Percentiles rank a stretch among this genome's conserved stretches.
phyloP scores from a whole-genome alignment of 2,113 vertebrate species.

The Pipa parva region DNA sequence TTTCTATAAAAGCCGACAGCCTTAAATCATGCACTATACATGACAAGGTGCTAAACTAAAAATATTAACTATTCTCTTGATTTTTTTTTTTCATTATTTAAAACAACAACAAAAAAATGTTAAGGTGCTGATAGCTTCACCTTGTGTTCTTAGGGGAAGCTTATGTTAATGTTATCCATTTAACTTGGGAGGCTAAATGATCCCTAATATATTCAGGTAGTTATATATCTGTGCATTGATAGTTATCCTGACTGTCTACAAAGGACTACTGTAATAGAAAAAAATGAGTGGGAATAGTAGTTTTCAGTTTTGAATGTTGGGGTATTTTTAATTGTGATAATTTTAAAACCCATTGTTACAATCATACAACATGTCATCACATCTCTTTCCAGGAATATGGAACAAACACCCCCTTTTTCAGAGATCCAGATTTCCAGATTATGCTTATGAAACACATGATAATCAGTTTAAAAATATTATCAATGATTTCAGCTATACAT shows the following conservation, averaged over 20 bases:
- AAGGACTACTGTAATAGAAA: conserved; percentile 2
- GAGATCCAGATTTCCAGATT: too few relatives aligned
- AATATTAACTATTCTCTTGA: conserved; percentile 31
- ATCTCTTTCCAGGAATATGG: too few relatives aligned
- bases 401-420: too few relatives aligned
- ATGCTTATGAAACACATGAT: too few relatives aligned
- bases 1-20: conserved; percentile 21
- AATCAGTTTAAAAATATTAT: too few relatives aligned
- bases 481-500: too few relatives aligned
- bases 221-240: conserved; percentile 31
- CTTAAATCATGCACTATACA: conserved; percentile 39
- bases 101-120: conserved; percentile 36
- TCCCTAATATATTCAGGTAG: conserved; percentile 17
- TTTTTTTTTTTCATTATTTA: conserved; percentile 43
- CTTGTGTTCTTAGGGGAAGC: conserved; percentile 36
- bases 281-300: too few relatives aligned
- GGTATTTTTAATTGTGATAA: too few relatives aligned
- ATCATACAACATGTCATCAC: too few relatives aligned
- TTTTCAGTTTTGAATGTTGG: too few relatives aligned
- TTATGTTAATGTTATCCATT: conserved; percentile 33
- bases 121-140: conserved; percentile 57
- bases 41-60: conserved; percentile 36
- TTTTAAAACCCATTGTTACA: too few relatives aligned
- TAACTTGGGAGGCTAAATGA: conserved; percentile 48
- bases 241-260: not conserved